phyloP scores from a whole-genome alignment of 64 coral and sea anemone species.

The Pocillopora verrucosa region DNA sequence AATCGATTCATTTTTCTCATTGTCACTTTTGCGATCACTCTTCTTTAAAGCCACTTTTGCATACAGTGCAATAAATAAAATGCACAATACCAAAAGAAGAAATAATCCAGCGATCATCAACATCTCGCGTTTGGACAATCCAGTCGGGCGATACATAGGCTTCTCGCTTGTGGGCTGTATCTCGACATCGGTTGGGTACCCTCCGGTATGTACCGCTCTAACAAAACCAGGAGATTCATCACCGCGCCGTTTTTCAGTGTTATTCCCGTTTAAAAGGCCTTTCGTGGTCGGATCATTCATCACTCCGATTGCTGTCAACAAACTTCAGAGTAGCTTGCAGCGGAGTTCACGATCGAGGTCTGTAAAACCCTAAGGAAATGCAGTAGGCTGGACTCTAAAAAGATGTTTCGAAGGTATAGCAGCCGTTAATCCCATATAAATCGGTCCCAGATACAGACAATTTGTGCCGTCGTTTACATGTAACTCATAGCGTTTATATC shows the following conservation, averaged over 20 bases:
- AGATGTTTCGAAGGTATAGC: neutral
- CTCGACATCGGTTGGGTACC: neutral
- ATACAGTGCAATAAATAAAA: slow-evolving; percentile 15
- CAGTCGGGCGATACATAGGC: neutral
- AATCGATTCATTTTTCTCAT: neutral
- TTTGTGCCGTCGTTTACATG: neutral
- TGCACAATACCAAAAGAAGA: neutral
- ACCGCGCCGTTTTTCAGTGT: neutral
- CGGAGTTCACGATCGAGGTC: neutral
- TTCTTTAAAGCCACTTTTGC: neutral
- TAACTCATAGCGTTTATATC: neutral
- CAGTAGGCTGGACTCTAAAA: neutral
- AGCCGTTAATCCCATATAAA: neutral
- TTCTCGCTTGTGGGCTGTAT: neutral
- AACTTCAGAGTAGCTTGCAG: neutral
- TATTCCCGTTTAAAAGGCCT: neutral
- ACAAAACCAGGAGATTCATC: slow-evolving; percentile 7
- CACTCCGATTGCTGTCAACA: neutral
- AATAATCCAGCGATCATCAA: slow-evolving; percentile 5
- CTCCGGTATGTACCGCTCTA: neutral
- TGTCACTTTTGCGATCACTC: neutral
- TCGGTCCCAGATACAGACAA: neutral
- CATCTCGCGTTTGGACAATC: slow-evolving; percentile 19
- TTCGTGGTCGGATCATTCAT: neutral
- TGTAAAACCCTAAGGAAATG: neutral